Percentiles rank a stretch among this genome's conserved stretches.
Evolutionary conservation across 2,797 vertebrate genomes (phyloP).

Genomic region (Rhinophrynus dorsalis): DNA sequence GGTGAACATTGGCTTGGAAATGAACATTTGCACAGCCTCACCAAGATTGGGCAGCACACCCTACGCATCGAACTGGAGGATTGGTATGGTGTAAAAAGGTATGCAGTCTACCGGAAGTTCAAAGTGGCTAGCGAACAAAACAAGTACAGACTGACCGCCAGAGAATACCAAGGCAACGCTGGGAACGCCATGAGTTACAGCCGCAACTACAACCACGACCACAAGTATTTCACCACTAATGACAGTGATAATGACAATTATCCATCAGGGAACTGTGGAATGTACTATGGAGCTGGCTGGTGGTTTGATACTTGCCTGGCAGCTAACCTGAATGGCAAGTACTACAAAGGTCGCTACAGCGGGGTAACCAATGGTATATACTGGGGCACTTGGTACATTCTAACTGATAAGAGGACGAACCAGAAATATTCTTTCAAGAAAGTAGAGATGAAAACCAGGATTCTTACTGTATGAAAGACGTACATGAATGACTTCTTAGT

Average conservation of each 20-base stretch:
- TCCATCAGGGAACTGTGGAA: conserved; percentile 70
- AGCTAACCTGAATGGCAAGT: conserved; percentile 76
- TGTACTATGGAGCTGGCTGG: conserved; percentile 79
- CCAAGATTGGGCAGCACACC: conserved; percentile 66
- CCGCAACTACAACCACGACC: conserved; percentile 80
- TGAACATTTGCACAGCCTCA: conserved; percentile 67
- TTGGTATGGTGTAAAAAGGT: conserved; percentile 75
- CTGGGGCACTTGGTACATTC: conserved; percentile 82
- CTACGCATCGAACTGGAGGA: conserved; percentile 76
- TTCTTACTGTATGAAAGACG: conserved; percentile 13
- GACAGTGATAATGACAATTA: conserved; percentile 80
- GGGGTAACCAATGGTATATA: conserved; percentile 79
- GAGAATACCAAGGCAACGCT: conserved; percentile 75
- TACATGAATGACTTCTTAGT: background rate
- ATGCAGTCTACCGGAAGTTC: conserved; percentile 75
- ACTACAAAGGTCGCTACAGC: conserved; percentile 71
- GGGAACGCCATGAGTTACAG: conserved; percentile 80
- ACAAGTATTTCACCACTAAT: conserved; percentile 73
- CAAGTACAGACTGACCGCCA: conserved; percentile 73
- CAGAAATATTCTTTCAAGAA: conserved; percentile 79
- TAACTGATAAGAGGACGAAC: conserved; percentile 73
- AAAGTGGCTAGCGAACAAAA: conserved; percentile 74
- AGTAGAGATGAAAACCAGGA: conserved; percentile 76
- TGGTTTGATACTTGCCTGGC: conserved; percentile 83
- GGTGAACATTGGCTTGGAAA: conserved; percentile 81